Evolutionary conservation across 1,140 invertebrate species (phyloP).

Genomic region (Drosophila athabasca): DNA sequence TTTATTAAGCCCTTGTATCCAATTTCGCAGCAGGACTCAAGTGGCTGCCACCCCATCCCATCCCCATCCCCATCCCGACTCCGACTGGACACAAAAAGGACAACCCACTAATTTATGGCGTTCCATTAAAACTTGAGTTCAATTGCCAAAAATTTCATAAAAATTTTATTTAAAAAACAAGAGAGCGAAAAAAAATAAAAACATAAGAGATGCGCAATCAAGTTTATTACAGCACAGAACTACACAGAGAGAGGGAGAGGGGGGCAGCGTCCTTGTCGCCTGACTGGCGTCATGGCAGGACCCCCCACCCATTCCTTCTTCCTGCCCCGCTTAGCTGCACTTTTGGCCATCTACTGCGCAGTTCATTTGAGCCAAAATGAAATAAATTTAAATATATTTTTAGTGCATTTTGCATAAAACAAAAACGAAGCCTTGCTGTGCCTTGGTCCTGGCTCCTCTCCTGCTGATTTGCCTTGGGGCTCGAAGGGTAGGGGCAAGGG

Average conservation of each 20-base stretch:
- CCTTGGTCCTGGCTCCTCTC: conserved; percentile 4
- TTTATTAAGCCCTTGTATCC: conserved; percentile 81
- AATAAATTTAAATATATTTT: conserved; percentile 83
- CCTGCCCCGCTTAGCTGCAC: conserved; percentile 26
- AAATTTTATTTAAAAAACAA: conserved; percentile 76
- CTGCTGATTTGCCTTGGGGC: background rate
- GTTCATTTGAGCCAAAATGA: conserved; percentile 79
- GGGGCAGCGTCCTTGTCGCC: conserved; percentile 59
- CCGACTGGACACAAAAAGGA: conserved; percentile 25
- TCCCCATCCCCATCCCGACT: too few relatives aligned
- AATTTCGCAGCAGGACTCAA: conserved; percentile 72
- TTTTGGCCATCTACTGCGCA: conserved; percentile 55
- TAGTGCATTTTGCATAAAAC: conserved; percentile 82
- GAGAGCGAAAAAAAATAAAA: conserved; percentile 19
- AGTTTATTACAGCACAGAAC: conserved; percentile 67
- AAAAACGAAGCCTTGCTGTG: conserved; percentile 75
- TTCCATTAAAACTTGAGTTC: conserved; percentile 81
- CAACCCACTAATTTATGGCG: conserved; percentile 75
- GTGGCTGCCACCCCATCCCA: conserved; percentile 46
- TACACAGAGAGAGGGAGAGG: background rate
- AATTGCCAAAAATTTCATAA: conserved; percentile 83
- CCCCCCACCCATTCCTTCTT: conserved; percentile 15
- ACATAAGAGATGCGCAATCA: conserved; percentile 76
- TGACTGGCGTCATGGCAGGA: conserved; percentile 59
- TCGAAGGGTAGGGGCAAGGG: background rate